A percentile compares a stretch with the other conserved stretches of the same genome.
Conservation (phyloP, 1,140 invertebrate genomes). For the Protaetia brevitarsis region DNA sequence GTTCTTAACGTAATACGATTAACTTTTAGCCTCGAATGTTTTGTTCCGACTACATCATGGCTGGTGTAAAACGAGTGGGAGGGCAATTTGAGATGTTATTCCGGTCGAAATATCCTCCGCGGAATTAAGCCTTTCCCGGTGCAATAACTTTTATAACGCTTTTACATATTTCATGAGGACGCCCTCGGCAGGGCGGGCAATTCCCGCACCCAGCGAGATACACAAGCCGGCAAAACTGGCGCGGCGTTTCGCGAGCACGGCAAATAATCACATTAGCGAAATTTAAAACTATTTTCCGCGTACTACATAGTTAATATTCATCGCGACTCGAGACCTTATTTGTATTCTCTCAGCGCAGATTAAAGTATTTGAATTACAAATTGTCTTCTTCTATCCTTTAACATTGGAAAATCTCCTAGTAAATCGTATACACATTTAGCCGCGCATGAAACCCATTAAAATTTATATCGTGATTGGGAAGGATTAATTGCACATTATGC, state of each 20-base stretch:
- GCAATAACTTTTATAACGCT: conserved; percentile 14
- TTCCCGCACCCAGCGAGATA: background rate
- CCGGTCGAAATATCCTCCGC: background rate
- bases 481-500: no score
- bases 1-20: background rate
- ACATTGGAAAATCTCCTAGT: background rate
- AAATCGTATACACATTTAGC: background rate
- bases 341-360: conserved; percentile 1
- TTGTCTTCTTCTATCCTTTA: background rate
- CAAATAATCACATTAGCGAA: conserved; percentile 11
- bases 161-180: conserved; percentile 13
- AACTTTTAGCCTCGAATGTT: background rate
- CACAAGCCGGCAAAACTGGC: background rate
- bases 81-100: background rate
- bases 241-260: background rate
- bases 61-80: background rate
- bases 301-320: conserved; percentile 17
- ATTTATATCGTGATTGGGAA: no score
- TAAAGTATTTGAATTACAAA: conserved; percentile 17
- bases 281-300: conserved; percentile 12
- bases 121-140: conserved; percentile 8
- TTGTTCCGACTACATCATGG: background rate
- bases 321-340: conserved; percentile 2
- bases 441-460: background rate
- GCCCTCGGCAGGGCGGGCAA: background rate